Conservation (phyloP, 2,113 vertebrate species). For the Eidolon helvum region DNA sequence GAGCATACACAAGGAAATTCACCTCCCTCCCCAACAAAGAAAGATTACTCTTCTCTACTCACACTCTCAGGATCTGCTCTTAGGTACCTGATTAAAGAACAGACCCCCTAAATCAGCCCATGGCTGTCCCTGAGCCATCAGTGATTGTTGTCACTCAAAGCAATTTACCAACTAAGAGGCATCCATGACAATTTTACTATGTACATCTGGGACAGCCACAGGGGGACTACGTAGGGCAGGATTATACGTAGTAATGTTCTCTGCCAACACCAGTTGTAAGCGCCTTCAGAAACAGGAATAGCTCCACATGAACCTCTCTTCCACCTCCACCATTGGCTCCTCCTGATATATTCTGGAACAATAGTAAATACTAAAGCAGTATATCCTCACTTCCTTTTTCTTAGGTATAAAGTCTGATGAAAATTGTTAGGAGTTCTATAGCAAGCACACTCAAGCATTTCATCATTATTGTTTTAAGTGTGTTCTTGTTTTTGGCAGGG, state of each 20-base stretch:
- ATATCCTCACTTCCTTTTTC: not conserved
- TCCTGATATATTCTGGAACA: not conserved
- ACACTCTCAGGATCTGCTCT: not conserved
- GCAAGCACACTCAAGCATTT: not conserved
- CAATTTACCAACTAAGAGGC: not conserved
- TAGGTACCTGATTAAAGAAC: not conserved
- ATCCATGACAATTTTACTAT: not conserved
- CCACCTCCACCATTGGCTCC: not conserved
- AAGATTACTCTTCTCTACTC: not conserved
- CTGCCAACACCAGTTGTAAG: not conserved
- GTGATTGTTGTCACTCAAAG: not conserved
- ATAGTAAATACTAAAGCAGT: not conserved
- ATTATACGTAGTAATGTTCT: not conserved
- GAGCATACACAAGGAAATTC: not conserved
- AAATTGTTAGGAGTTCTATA: not conserved
- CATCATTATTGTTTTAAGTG: not conserved
- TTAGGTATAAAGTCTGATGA: not conserved
- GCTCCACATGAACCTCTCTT: not conserved
- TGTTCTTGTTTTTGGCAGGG: not conserved
- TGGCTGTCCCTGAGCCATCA: not conserved
- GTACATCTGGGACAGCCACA: not conserved
- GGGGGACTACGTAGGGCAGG: not conserved
- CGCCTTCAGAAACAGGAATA: not conserved
- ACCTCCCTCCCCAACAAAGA: not conserved
- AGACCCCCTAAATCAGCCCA: not conserved